These are phyloP conservation scores for Acanthochromis polyacanthus DNA, from an alignment of 2,113 vertebrate genomes.

Conservation along the genomic window DNA sequence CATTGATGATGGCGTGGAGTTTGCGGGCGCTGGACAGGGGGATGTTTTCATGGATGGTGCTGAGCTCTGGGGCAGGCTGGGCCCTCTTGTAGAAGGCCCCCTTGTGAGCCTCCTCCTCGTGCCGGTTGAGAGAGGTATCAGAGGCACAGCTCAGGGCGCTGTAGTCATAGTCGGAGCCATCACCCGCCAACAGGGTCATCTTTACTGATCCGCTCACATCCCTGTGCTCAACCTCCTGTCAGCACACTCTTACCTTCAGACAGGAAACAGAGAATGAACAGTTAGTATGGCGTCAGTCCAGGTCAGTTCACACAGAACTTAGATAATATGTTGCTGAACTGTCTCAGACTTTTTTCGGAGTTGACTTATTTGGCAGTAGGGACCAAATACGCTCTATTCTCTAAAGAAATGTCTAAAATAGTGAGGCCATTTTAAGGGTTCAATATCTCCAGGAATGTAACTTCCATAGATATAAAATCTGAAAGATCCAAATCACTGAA, in stretches of 20 bases:
- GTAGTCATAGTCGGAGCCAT: constrained; percentile 98
- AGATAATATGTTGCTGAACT: too few species aligned
- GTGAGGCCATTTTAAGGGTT: too few species aligned
- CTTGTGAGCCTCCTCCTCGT: constrained; percentile 89
- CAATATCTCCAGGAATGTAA: too few species aligned
- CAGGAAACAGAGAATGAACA: neutral
- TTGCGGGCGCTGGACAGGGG: constrained; percentile 84
- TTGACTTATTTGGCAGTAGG: too few species aligned
- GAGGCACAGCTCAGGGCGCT: constrained; percentile 96
- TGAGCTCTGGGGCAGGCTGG: constrained; percentile 81
- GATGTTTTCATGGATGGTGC: constrained; percentile 66
- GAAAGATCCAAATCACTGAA: too few species aligned
- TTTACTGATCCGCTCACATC: constrained; percentile 88
- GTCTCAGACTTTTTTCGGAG: too few species aligned
- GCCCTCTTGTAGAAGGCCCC: constrained; percentile 95
- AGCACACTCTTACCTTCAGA: constrained; percentile 51
- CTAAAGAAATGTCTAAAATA: too few species aligned
- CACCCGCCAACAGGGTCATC: constrained; percentile 96
- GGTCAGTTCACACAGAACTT: too few species aligned
- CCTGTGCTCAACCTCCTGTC: constrained; percentile 70
- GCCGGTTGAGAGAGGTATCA: constrained; percentile 88
- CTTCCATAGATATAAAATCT: too few species aligned
- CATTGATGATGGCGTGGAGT: constrained; percentile 94
- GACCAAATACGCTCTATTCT: too few species aligned
- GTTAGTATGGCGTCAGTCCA: neutral